Conservation (phyloP, 92 coral and sea anemone genomes). For the Scolanthus callimorphus region DNA sequence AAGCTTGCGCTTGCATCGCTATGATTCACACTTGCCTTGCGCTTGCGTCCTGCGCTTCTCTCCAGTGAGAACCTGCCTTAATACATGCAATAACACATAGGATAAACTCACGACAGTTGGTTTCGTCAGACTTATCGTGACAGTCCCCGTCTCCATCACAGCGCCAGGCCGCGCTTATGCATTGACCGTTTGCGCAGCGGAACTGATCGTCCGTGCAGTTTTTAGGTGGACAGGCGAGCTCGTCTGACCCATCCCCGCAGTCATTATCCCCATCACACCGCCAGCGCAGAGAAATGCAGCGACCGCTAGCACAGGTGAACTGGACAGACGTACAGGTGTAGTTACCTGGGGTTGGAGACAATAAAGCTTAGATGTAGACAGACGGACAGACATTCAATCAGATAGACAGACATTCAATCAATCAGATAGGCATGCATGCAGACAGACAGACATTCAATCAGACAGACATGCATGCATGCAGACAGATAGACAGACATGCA, state of each 20-base stretch:
- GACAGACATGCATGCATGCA: no score
- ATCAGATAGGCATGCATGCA: no score
- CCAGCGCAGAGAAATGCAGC: slow-evolving; percentile 54
- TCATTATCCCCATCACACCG: slow-evolving; percentile 55
- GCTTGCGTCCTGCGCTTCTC: neutral
- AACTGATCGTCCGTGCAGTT: slow-evolving; percentile 54
- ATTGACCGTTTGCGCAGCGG: slow-evolving; percentile 47
- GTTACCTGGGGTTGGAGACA: no score
- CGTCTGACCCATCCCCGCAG: slow-evolving; percentile 64
- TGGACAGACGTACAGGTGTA: slow-evolving; percentile 35
- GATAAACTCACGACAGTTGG: slow-evolving; percentile 72
- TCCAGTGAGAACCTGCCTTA: no score
- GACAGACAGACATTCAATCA: no score
- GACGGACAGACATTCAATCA: no score
- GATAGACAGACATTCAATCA: no score
- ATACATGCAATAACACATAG: no score
- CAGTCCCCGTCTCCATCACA: slow-evolving; percentile 89
- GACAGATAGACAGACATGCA: no score
- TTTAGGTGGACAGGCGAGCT: slow-evolving; percentile 44
- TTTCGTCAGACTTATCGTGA: slow-evolving; percentile 67
- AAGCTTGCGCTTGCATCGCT: no score
- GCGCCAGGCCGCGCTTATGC: slow-evolving; percentile 40
- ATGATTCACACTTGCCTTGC: no score
- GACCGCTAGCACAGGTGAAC: slow-evolving; percentile 65
- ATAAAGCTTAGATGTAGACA: no score